Conservation (phyloP, 2,888 invertebrate genomes). For the Xylota segnis region DNA sequence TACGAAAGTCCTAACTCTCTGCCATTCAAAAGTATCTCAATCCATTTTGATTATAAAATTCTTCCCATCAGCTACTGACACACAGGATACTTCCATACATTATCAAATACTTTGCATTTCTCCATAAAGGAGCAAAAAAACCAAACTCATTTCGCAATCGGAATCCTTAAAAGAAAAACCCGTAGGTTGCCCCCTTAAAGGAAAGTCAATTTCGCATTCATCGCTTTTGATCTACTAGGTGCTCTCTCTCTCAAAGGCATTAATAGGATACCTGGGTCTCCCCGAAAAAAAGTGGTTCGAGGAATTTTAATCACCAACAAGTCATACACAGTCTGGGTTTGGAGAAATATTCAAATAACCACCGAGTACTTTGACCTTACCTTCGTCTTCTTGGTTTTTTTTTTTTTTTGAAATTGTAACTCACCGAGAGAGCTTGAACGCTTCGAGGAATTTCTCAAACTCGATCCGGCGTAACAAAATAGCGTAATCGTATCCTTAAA, state of each 20-base stretch:
- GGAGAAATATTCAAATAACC: slow-evolving; percentile 22
- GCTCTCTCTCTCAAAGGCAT: background rate
- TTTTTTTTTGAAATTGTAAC: slow-evolving; percentile 39
- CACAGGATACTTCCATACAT: background rate
- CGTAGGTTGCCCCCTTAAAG: background rate
- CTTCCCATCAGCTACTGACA: background rate
- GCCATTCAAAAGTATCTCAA: background rate
- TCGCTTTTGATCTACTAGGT: slow-evolving; percentile 2
- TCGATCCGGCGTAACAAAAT: slow-evolving; percentile 26
- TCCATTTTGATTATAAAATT: background rate
- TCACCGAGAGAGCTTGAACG: slow-evolving; percentile 30
- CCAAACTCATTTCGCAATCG: background rate
- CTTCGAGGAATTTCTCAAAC: slow-evolving; percentile 10
- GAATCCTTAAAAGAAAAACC: background rate
- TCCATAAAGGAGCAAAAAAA: background rate
- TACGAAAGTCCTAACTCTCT: background rate
- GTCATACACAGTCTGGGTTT: background rate
- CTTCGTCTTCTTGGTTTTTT: no score
- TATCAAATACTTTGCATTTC: slow-evolving; percentile 1
- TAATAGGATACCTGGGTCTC: slow-evolving; percentile 1
- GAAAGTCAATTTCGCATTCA: slow-evolving; percentile 12
- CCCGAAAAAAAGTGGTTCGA: background rate
- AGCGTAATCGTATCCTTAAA: slow-evolving; percentile 27
- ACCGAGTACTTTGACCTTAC: slow-evolving; percentile 29
- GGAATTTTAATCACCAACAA: slow-evolving; percentile 16